Conservation (phyloP, 2,888 invertebrate species). For the Agriopis leucophaearia region DNA sequence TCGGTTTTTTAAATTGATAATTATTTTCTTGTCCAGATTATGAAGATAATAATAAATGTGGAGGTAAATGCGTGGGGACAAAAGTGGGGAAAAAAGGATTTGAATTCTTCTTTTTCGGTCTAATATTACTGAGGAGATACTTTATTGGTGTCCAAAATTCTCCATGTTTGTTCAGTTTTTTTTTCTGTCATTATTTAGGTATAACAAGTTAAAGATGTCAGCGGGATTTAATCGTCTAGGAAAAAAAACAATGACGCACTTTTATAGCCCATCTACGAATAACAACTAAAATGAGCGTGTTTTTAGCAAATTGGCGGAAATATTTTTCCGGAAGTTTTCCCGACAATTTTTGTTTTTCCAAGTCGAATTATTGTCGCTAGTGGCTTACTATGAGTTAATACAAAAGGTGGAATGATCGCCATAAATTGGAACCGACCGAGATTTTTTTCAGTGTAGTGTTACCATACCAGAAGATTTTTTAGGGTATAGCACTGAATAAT, state of each 20-base stretch:
- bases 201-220: no score
- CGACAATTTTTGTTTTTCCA: slow-evolving; percentile 34
- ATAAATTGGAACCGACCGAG: slow-evolving; percentile 44
- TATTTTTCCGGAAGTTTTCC: slow-evolving; percentile 33
- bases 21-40: no score
- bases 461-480: not conserved
- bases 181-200: no score
- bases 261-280: slow-evolving; percentile 11
- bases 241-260: slow-evolving; percentile 1
- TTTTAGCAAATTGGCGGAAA: slow-evolving; percentile 17
- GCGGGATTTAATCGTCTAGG: not conserved
- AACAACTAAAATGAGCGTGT: slow-evolving; percentile 20
- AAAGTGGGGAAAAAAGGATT: no score
- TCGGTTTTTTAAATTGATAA: no score
- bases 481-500: no score
- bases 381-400: slow-evolving; percentile 45
- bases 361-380: slow-evolving; percentile 33
- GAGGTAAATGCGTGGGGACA: no score
- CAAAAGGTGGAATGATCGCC: slow-evolving; percentile 48
- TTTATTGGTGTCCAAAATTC: no score
- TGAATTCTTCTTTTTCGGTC: no score
- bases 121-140: no score
- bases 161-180: no score
- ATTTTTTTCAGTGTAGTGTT: slow-evolving; percentile 38
- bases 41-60: no score